A percentile compares a stretch with the other conserved stretches of the same genome.
phyloP scores from a whole-genome alignment of 92 coral and sea anemone species.

The Actinernus sp. region DNA sequence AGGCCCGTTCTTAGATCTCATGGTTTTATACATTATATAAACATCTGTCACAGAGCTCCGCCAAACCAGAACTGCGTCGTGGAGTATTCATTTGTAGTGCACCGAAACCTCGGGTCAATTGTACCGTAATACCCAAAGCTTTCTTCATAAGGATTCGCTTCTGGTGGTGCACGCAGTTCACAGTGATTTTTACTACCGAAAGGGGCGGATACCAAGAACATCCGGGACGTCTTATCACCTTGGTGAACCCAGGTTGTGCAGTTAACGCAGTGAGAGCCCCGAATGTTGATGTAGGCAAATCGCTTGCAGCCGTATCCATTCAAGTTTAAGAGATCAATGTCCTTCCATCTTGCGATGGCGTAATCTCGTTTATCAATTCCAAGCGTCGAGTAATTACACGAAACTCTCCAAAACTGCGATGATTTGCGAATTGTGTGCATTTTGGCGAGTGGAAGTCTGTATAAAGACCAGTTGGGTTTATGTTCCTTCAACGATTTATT shows the following conservation, averaged over 20 bases:
- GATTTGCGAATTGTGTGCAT: conserved; percentile 47
- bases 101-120: conserved; percentile 20
- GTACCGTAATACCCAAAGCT: conserved; percentile 43
- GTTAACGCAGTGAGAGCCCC: conserved; percentile 37
- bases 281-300: conserved; percentile 46
- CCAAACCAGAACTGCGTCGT: conserved; percentile 69
- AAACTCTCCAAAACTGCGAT: conserved; percentile 54
- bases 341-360: conserved; percentile 13
- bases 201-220: conserved; percentile 12
- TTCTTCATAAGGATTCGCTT: conserved; percentile 12
- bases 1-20: no score
- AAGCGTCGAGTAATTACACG: conserved; percentile 22
- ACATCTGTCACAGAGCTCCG: no score
- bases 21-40: no score
- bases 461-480: conserved; percentile 48
- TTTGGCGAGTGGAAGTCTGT: conserved; percentile 62
- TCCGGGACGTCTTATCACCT: conserved; percentile 15
- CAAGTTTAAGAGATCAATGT: conserved; percentile 32
- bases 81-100: conserved; percentile 34
- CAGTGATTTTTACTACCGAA: conserved; percentile 3
- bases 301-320: conserved; percentile 26
- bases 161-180: conserved; percentile 6
- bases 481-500: conserved; percentile 20
- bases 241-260: conserved; percentile 46
- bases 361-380: conserved; percentile 22